Percentiles rank a stretch among this genome's conserved stretches.
These are phyloP conservation scores for Hypocryptadius cinnamomeus DNA, from an alignment of 2,113 vertebrate genomes.

Conservation along the genomic window DNA sequence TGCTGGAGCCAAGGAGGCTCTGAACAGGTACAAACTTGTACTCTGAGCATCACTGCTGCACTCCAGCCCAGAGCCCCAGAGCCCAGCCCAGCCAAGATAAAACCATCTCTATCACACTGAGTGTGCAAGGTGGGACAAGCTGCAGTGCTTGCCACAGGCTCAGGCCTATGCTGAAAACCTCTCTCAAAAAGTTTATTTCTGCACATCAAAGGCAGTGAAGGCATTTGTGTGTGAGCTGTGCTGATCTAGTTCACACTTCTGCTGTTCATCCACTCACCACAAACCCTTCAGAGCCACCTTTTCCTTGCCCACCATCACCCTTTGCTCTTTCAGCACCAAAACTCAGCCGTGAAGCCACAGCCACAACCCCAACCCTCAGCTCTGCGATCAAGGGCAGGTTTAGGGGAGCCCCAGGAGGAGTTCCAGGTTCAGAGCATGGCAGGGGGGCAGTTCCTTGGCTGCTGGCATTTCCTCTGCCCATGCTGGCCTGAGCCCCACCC, in stretches of 20 bases:
- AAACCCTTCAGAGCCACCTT: neutral
- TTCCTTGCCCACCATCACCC: neutral
- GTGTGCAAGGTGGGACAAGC: rapidly evolving
- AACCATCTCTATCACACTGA: neutral
- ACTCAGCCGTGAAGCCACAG: rapidly evolving
- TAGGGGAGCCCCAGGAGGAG: rapidly evolving
- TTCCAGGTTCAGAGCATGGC: rapidly evolving
- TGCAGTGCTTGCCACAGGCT: neutral
- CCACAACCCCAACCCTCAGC: rapidly evolving
- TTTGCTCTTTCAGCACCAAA: neutral
- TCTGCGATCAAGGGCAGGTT: neutral
- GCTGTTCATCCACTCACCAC: neutral
- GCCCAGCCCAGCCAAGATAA: neutral
- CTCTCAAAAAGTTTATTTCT: neutral
- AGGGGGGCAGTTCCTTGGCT: neutral
- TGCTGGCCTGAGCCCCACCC: rapidly evolving
- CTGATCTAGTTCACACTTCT: neutral
- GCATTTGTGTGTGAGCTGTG: neutral
- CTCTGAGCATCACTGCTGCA: neutral
- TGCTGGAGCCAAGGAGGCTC: neutral
- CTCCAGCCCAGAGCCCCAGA: rapidly evolving
- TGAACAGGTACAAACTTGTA: neutral
- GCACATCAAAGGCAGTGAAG: neutral
- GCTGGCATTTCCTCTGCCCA: neutral
- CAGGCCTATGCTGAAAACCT: neutral